These are phyloP conservation scores for Urocynchramus pylzowi DNA, from an alignment of 2,113 vertebrate genomes.

Conservation along the genomic window DNA sequence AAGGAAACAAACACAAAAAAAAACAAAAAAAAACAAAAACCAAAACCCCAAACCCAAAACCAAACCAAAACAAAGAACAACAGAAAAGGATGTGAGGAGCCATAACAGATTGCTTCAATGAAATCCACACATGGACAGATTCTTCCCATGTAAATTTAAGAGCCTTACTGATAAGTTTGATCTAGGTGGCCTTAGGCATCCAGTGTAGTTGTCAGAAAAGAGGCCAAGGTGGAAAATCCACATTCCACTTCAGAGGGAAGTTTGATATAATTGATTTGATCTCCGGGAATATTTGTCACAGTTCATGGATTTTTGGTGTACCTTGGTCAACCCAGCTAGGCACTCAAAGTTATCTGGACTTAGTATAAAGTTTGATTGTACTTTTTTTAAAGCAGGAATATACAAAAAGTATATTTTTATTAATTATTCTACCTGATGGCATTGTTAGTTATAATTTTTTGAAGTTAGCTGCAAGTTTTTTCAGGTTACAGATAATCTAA, in stretches of 20 bases:
- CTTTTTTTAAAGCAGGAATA: background rate
- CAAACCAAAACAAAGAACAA: background rate
- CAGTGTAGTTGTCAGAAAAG: background rate
- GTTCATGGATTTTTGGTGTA: background rate
- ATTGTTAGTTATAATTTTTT: background rate
- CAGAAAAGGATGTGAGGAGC: background rate
- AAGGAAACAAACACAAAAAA: background rate
- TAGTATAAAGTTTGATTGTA: background rate
- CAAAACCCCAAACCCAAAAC: no score
- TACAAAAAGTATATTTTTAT: no score
- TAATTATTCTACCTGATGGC: background rate
- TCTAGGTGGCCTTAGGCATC: background rate
- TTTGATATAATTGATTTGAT: background rate
- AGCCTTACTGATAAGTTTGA: background rate
- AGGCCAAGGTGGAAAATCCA: background rate
- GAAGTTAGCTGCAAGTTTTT: background rate
- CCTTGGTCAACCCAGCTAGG: background rate
- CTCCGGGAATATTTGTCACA: background rate
- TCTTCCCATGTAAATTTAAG: background rate
- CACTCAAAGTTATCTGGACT: background rate
- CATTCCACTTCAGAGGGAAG: background rate
- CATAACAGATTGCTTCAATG: background rate
- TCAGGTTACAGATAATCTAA: background rate
- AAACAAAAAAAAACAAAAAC: no score
- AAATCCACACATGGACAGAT: background rate